Evolutionary conservation across 2,888 invertebrate species (phyloP).

Genomic region (Coecobrya sp.): DNA sequence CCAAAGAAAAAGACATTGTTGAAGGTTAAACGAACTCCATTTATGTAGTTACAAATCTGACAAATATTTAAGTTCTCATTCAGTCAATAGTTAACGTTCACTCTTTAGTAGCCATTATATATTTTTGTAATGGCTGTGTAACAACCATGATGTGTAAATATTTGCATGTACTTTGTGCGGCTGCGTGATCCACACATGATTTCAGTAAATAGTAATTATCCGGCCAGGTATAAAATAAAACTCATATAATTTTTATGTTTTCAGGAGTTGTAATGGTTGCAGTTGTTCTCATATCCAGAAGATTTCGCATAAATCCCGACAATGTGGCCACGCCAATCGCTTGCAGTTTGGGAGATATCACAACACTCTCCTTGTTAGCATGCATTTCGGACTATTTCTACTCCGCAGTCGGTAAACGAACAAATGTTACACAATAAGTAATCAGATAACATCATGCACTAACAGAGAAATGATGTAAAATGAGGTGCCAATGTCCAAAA

Average conservation of each 20-base stretch:
- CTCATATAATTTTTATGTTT: background rate
- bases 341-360: slow-evolving; percentile 93
- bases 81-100: background rate
- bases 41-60: background rate
- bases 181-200: slow-evolving; percentile 22
- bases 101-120: background rate
- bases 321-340: slow-evolving; percentile 91
- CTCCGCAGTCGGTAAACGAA: slow-evolving; percentile 89
- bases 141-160: background rate
- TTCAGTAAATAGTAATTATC: background rate
- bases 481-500: background rate
- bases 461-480: background rate
- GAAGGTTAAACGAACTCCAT: slow-evolving; percentile 14
- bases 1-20: slow-evolving; percentile 27
- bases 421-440: background rate
- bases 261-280: slow-evolving; percentile 91
- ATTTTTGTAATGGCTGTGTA: background rate
- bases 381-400: slow-evolving; percentile 90
- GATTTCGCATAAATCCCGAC: slow-evolving; percentile 93
- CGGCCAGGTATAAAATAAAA: background rate
- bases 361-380: slow-evolving; percentile 90
- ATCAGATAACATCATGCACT: background rate
- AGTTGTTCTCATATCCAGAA: slow-evolving; percentile 91
- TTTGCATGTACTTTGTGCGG: background rate
- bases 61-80: background rate